Evolutionary conservation across 2,888 invertebrate species (phyloP).

Genomic region (Apamea monoglypha): DNA sequence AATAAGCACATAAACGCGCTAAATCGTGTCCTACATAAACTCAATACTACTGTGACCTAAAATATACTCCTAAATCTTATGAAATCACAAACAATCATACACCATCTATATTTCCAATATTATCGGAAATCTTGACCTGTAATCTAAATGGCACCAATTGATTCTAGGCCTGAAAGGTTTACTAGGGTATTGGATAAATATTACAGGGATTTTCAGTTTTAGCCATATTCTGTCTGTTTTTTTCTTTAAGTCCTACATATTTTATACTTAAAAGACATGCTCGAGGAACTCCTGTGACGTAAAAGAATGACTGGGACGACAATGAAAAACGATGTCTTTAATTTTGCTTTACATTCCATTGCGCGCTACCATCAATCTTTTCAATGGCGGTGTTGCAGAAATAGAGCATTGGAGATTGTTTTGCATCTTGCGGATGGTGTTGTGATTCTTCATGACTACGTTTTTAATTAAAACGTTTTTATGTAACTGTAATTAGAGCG

Average conservation of each 20-base stretch:
- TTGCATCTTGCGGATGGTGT: slow-evolving; percentile 15
- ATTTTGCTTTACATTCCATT: slow-evolving; percentile 63
- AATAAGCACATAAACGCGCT: not conserved
- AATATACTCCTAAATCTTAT: not conserved
- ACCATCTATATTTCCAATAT: slow-evolving; percentile 17
- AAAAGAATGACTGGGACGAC: slow-evolving; percentile 59
- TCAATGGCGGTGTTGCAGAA: slow-evolving; percentile 39
- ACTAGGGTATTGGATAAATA: slow-evolving; percentile 19
- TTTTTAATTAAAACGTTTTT: not conserved
- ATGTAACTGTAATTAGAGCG: not conserved
- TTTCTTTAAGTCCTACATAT: not conserved
- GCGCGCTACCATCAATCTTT: slow-evolving; percentile 59
- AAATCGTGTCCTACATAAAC: not conserved
- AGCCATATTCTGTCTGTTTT: slow-evolving; percentile 24
- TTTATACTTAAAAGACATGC: slow-evolving; percentile 41
- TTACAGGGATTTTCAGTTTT: slow-evolving; percentile 23
- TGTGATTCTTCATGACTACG: not conserved
- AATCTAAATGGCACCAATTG: slow-evolving; percentile 44
- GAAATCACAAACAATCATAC: slow-evolving; percentile 6
- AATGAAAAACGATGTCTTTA: slow-evolving; percentile 62
- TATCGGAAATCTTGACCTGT: slow-evolving; percentile 37
- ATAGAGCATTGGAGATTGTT: slow-evolving; percentile 36
- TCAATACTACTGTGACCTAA: not conserved
- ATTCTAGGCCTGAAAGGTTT: slow-evolving; percentile 24
- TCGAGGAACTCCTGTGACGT: slow-evolving; percentile 37